phyloP scores from a whole-genome alignment of 2,888 invertebrate genomes.

The Leptinotarsa rubiginosa region DNA sequence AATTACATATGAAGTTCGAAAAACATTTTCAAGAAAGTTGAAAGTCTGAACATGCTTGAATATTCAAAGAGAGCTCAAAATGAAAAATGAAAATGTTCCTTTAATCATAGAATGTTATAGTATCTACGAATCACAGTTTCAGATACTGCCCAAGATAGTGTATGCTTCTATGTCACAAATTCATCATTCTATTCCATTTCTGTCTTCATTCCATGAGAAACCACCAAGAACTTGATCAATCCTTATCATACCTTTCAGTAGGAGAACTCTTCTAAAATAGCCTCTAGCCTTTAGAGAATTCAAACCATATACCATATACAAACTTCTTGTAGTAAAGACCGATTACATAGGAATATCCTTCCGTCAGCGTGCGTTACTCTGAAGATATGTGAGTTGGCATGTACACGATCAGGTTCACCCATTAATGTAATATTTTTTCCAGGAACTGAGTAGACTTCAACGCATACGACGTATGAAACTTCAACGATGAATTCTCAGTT shows the following conservation, averaged over 20 bases:
- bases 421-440: slow-evolving; percentile 41
- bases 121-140: too few species aligned
- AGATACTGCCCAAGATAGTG: too few species aligned
- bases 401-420: slow-evolving; percentile 39
- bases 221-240: not conserved
- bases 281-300: slow-evolving; percentile 7
- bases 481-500: slow-evolving; percentile 26
- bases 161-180: too few species aligned
- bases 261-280: not conserved
- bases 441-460: slow-evolving; percentile 27
- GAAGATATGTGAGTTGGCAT: slow-evolving; percentile 44
- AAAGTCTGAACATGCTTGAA: too few species aligned
- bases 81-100: too few species aligned
- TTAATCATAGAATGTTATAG: too few species aligned
- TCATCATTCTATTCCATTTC: not conserved
- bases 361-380: slow-evolving; percentile 42
- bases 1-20: too few species aligned
- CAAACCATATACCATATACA: slow-evolving; percentile 13
- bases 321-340: slow-evolving; percentile 5
- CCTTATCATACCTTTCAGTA: not conserved
- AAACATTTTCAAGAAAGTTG: too few species aligned
- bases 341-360: slow-evolving; percentile 31
- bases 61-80: too few species aligned
- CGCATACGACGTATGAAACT: slow-evolving; percentile 39
- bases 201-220: not conserved